Conservation (phyloP, 1,140 invertebrate species). For the Steinernema feltiae region DNA sequence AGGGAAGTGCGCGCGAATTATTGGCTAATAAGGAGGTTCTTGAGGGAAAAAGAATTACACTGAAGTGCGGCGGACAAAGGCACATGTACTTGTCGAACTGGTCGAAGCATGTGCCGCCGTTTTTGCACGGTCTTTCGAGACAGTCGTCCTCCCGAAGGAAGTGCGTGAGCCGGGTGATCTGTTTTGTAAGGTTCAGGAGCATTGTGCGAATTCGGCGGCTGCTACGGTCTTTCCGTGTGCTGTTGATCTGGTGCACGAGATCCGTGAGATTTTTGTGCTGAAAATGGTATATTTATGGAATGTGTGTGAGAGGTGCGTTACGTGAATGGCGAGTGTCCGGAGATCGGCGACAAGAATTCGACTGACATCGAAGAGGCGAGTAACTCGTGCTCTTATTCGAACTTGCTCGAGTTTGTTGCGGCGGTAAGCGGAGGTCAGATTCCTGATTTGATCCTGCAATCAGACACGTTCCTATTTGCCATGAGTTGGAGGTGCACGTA, state of each 20-base stretch:
- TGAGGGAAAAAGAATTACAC: constrained; percentile 59
- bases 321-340: neutral
- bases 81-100: constrained; percentile 63
- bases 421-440: neutral
- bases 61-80: constrained; percentile 73
- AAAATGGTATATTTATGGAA: constrained; percentile 5
- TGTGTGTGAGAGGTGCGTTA: neutral
- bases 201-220: constrained; percentile 33
- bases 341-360: neutral
- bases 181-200: constrained; percentile 29
- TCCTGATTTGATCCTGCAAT: neutral
- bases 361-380: neutral
- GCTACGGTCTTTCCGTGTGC: constrained; percentile 14
- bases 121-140: constrained; percentile 66
- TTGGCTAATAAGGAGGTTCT: neutral
- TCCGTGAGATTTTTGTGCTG: constrained; percentile 25
- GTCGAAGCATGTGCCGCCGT: constrained; percentile 63
- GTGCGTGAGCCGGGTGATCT: constrained; percentile 36
- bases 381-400: neutral
- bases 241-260: constrained; percentile 19
- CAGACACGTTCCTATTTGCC: neutral
- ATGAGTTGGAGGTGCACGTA: neutral
- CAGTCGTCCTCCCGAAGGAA: constrained; percentile 38
- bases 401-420: neutral
- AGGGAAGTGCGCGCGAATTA: too few relatives aligned